A percentile compares a stretch with the other conserved stretches of the same genome.
Conservation (phyloP, 2,797 vertebrate species). For the Enteromius fasciolatus region DNA sequence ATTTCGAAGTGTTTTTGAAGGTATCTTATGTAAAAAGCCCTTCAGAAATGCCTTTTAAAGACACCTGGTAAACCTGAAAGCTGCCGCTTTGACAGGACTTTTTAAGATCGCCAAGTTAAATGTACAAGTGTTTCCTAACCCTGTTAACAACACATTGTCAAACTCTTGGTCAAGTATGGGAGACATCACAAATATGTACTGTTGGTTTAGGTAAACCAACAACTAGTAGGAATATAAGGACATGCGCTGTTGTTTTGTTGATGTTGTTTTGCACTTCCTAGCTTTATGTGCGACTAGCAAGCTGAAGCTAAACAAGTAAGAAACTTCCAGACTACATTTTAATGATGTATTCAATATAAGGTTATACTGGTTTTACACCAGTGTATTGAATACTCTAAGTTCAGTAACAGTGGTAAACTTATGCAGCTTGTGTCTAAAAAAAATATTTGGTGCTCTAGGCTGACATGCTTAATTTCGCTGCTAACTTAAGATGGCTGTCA, state of each 20-base stretch:
- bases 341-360: constrained; percentile 16
- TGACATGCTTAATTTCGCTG: constrained; percentile 17
- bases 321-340: not conserved
- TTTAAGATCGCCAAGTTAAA: not conserved
- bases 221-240: not conserved
- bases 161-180: not conserved
- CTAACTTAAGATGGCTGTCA: constrained; percentile 18
- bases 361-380: not conserved
- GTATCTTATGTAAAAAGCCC: not conserved
- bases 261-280: not conserved
- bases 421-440: constrained; percentile 15
- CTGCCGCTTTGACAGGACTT: no score
- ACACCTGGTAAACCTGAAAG: no score
- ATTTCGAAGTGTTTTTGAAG: not conserved
- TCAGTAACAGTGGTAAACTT: constrained; percentile 7
- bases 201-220: not conserved
- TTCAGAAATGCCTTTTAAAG: not conserved
- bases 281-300: not conserved
- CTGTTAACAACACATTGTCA: constrained; percentile 5
- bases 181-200: not conserved
- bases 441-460: constrained; percentile 4
- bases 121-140: not conserved
- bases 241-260: no score
- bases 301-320: not conserved
- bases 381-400: not conserved